Evolutionary conservation across 2,113 vertebrate species (phyloP), one percentile per base, ranked within the genome.

Genomic region (Cercocebus atys): DNA sequence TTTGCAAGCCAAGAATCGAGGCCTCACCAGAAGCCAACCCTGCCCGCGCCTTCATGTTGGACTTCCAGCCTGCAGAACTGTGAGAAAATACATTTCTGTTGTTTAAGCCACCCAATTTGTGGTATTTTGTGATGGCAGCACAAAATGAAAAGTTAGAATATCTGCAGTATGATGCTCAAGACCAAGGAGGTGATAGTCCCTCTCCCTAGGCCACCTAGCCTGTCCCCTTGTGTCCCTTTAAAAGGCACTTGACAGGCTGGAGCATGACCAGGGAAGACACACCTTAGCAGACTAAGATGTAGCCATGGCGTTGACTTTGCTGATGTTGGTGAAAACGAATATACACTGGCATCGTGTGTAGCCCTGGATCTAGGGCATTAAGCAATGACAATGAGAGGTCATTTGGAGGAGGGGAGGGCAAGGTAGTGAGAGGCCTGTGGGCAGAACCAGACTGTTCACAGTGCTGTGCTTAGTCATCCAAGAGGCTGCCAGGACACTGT

Each of bases 171-270:
- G 52, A 72, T 79, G 72, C 59, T 89, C 64, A 81, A 83, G 72
- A 52, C 55, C 25, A 88, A 75, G 70, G 27, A 66, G 25, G 64
- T 50, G 59, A 85, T 47, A 38, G 17, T 22, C 30, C 38, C 32
- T 73, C 50, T 84, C 68, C 43, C 17, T 55, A 38, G 47, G 80
- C 80, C 40, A 22, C 47, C 9, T 11, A 30, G 18, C 61, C 70
- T 95, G 61, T 86, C 61, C 17, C 70, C 61, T 38, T 18, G 47
- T 92, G 17, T 96, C 93, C 50, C 66, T 93, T 95, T 72, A 79
- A 50, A 22, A 72, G 57, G 32, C 38, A 23, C 40, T 55, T 8
- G 55, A 85, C 40, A 84, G 73, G 61, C 35, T 18, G 90, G 40
- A 68, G 73, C 70, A 61, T 47, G 76, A 47, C 78, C n/a, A 59